Conservation (phyloP, 2,888 invertebrate genomes). For the Zygaena filipendulae region DNA sequence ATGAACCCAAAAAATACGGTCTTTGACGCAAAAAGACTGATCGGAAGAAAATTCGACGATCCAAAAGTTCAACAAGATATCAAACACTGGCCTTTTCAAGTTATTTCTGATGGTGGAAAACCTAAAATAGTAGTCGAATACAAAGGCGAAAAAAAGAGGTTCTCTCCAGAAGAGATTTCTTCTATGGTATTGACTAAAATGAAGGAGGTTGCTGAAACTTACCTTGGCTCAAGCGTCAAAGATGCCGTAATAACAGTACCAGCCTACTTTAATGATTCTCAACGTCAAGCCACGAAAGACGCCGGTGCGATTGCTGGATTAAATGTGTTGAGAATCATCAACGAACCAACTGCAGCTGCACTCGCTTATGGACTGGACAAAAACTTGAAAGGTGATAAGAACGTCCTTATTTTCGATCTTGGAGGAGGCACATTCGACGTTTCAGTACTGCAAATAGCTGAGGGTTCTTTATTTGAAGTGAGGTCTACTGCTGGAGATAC, state of each 20-base stretch:
- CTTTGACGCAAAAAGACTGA: slow-evolving; percentile 85
- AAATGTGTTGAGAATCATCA: slow-evolving; percentile 89
- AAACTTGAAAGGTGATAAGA: slow-evolving; percentile 78
- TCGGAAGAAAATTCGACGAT: slow-evolving; percentile 85
- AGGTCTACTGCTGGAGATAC: slow-evolving; percentile 85
- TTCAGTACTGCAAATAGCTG: slow-evolving; percentile 88
- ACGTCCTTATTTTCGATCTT: slow-evolving; percentile 79
- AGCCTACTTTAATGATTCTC: slow-evolving; percentile 86
- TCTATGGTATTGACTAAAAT: slow-evolving; percentile 89
- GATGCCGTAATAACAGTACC: slow-evolving; percentile 88
- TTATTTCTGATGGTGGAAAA: slow-evolving; percentile 74
- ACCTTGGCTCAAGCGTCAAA: slow-evolving; percentile 75
- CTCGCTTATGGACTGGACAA: slow-evolving; percentile 86
- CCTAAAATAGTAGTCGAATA: slow-evolving; percentile 81
- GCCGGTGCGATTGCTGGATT: slow-evolving; percentile 87
- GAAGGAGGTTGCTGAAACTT: slow-evolving; percentile 83
- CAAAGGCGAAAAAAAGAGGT: slow-evolving; percentile 78
- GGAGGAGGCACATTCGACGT: slow-evolving; percentile 95
- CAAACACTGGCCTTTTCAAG: slow-evolving; percentile 86
- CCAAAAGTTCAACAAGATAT: slow-evolving; percentile 81
- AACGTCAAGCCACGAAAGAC: slow-evolving; percentile 89
- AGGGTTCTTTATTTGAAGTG: slow-evolving; percentile 85
- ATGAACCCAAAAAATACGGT: slow-evolving; percentile 86
- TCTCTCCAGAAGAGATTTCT: slow-evolving; percentile 86
- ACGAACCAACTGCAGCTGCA: slow-evolving; percentile 91